Evolutionary conservation across 2,797 vertebrate species (phyloP).

Genomic region (Lepilemur ruficaudatus): DNA sequence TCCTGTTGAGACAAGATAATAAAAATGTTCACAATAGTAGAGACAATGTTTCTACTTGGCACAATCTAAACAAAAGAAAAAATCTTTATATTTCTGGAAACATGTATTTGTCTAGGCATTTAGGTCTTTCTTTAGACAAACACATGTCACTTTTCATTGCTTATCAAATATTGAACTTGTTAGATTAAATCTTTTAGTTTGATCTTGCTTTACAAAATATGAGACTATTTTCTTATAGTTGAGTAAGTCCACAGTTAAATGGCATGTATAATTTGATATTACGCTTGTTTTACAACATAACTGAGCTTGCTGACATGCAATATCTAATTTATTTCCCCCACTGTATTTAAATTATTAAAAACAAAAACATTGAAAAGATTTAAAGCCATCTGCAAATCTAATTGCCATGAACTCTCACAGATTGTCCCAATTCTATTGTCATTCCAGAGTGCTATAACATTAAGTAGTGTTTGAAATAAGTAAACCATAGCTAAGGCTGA

Average conservation of each 20-base stretch:
- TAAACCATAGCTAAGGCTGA: background rate
- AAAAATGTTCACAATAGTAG: slow-evolving; percentile 22
- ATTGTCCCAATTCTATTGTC: slow-evolving; percentile 44
- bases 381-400: slow-evolving; percentile 50
- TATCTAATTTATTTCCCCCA: slow-evolving; percentile 29
- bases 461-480: slow-evolving; percentile 44
- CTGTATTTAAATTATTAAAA: slow-evolving; percentile 28
- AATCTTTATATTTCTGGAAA: background rate
- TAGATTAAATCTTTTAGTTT: slow-evolving; percentile 38
- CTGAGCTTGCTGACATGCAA: background rate
- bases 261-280: background rate
- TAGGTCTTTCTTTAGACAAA: slow-evolving; percentile 21
- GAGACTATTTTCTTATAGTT: background rate
- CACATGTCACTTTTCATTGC: background rate
- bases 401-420: slow-evolving; percentile 48
- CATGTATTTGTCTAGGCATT: background rate
- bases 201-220: slow-evolving; percentile 20
- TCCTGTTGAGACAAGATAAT: slow-evolving; percentile 45
- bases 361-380: background rate
- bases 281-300: background rate
- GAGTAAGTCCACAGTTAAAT: background rate
- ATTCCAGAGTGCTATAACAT: slow-evolving; percentile 8
- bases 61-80: slow-evolving; percentile 1
- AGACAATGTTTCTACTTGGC: background rate
- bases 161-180: slow-evolving; percentile 42